phyloP scores from a whole-genome alignment of 2,797 vertebrate species.

The Loris lydekkerianus region DNA sequence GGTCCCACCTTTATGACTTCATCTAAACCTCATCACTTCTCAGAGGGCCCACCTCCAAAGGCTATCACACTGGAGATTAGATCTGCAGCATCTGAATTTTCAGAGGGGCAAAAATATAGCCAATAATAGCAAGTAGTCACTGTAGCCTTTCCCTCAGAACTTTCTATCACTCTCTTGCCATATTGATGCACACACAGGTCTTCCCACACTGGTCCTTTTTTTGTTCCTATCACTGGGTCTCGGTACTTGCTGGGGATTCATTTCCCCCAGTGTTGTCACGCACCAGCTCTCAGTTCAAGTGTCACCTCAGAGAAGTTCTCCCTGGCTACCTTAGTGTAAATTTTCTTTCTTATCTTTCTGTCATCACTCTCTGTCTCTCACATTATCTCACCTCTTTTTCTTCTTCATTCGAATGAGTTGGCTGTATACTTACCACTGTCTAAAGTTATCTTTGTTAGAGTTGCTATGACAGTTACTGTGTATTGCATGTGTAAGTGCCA shows the following conservation, averaged over 20 bases:
- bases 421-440: neutral
- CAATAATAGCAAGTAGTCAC: neutral
- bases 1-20: neutral
- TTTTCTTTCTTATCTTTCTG: neutral
- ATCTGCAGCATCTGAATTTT: neutral
- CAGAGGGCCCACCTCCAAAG: neutral
- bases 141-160: neutral
- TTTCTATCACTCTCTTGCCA: neutral
- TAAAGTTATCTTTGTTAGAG: neutral
- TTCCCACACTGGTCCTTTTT: neutral
- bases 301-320: neutral
- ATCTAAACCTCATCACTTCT: neutral
- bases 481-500: neutral
- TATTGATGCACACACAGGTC: neutral
- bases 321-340: neutral
- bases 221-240: neutral
- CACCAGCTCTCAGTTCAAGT: neutral
- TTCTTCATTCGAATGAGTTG: neutral
- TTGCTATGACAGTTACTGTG: neutral
- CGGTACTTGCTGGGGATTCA: neutral
- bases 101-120: neutral
- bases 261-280: neutral
- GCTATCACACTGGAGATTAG: neutral
- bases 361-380: neutral
- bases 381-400: neutral